Conservation (phyloP, 2,113 vertebrate genomes). For the Chlorodrepanis virens region DNA sequence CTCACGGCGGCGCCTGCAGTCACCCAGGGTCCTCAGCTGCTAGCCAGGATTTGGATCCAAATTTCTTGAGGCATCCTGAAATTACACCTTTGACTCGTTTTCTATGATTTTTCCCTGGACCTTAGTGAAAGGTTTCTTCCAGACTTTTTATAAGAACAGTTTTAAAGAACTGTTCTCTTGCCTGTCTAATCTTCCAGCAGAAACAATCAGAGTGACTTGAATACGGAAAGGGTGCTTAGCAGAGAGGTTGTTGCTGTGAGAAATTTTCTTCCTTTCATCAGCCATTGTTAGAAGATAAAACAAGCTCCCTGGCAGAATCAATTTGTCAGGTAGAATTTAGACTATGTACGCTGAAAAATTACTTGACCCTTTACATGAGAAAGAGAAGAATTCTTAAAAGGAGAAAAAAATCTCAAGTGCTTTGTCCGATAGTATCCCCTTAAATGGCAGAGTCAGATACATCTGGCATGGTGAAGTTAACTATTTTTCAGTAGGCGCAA, state of each 20-base stretch:
- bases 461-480: neutral
- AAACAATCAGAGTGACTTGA: neutral
- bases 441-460: neutral
- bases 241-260: neutral
- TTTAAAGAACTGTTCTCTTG: neutral
- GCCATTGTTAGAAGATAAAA: neutral
- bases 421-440: neutral
- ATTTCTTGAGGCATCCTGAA: neutral
- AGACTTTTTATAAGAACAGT: neutral
- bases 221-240: neutral
- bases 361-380: neutral
- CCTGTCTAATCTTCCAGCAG: neutral
- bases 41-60: too few relatives aligned
- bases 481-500: neutral
- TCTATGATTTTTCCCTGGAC: neutral
- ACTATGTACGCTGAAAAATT: neutral
- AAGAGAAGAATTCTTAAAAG: neutral
- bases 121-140: neutral
- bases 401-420: neutral
- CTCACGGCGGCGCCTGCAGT: fast-evolving
- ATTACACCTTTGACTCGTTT: neutral
- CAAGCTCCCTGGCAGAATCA: neutral
- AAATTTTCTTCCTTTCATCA: neutral
- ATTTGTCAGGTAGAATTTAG: neutral
- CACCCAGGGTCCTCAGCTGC: fast-evolving